Percentiles rank a stretch among this genome's conserved stretches.
Evolutionary conservation across 2,888 invertebrate species (phyloP).

Genomic region (Eurytoma adleriae): DNA sequence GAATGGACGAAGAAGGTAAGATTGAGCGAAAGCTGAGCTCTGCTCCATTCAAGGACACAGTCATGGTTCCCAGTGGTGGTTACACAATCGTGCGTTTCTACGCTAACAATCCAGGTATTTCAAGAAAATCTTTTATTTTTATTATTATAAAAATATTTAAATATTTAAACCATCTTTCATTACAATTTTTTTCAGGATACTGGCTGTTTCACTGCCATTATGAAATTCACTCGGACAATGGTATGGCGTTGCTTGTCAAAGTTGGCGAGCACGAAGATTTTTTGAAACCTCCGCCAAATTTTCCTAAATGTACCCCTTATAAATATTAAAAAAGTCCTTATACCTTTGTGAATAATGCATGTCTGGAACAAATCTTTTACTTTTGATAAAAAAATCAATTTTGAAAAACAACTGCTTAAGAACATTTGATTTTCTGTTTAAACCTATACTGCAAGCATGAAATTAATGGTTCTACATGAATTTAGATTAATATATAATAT

Average conservation of each 20-base stretch:
- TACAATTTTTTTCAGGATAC: slow-evolving; percentile 85
- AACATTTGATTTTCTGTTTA: no score
- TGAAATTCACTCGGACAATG: slow-evolving; percentile 92
- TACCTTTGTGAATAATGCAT: no score
- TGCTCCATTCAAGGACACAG: slow-evolving; percentile 76
- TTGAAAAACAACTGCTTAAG: no score
- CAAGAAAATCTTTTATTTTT: slow-evolving; percentile 68
- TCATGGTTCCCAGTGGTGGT: slow-evolving; percentile 77
- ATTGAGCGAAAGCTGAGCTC: slow-evolving; percentile 69
- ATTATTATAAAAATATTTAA: no score
- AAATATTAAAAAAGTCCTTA: no score
- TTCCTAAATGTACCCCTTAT: slow-evolving; percentile 82
- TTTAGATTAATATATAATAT: no score
- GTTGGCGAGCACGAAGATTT: slow-evolving; percentile 89
- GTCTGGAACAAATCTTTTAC: no score
- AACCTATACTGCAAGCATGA: no score
- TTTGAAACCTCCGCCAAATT: slow-evolving; percentile 83
- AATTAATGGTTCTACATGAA: no score
- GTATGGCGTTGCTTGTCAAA: slow-evolving; percentile 91
- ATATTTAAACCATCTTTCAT: no score
- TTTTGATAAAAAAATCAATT: no score
- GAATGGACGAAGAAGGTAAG: slow-evolving; percentile 63
- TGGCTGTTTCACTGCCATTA: slow-evolving; percentile 96
- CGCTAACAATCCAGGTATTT: slow-evolving; percentile 77
- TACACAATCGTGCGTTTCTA: slow-evolving; percentile 75